Conservation (phyloP, 2,888 invertebrate species). For the Rhingia rostrata region DNA sequence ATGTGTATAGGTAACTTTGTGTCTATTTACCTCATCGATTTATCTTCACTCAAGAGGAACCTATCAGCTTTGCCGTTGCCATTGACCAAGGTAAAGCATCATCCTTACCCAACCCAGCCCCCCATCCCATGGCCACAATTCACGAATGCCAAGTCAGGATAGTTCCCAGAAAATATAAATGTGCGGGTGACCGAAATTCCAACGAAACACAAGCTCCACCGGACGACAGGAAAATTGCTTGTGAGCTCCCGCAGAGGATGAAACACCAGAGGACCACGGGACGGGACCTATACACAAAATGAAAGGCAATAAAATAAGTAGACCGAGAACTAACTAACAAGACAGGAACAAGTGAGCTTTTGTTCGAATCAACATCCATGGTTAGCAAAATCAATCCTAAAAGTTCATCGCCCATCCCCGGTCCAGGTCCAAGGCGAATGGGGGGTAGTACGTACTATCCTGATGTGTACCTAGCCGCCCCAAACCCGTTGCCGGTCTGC, state of each 20-base stretch:
- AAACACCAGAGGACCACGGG: constrained; percentile 35
- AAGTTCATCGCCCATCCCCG: constrained; percentile 72
- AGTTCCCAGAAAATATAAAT: constrained; percentile 60
- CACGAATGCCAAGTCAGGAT: constrained; percentile 46
- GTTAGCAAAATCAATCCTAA: constrained; percentile 76
- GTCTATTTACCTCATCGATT: constrained; percentile 57
- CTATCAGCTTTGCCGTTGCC: constrained; percentile 50
- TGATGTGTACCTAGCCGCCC: constrained; percentile 47
- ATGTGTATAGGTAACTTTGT: background rate
- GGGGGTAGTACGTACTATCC: constrained; percentile 4
- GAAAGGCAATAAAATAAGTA: constrained; percentile 76
- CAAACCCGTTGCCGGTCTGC: constrained; percentile 9
- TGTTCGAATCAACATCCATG: constrained; percentile 74
- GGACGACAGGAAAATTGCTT: constrained; percentile 62
- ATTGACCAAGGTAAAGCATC: constrained; percentile 67
- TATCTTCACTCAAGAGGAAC: constrained; percentile 53
- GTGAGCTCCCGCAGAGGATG: constrained; percentile 29
- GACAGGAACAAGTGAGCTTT: constrained; percentile 76
- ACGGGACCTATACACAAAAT: constrained; percentile 29
- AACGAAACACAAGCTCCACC: constrained; percentile 60
- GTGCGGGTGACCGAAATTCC: constrained; percentile 75
- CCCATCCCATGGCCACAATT: constrained; percentile 1
- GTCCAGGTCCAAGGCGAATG: constrained; percentile 6
- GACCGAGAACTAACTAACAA: constrained; percentile 78
- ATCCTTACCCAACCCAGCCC: constrained; percentile 29